A percentile compares a stretch with the other conserved stretches of the same genome.
Evolutionary conservation across 2,888 invertebrate species (phyloP).

Genomic region (Imbricaverruca yamaguchii): DNA sequence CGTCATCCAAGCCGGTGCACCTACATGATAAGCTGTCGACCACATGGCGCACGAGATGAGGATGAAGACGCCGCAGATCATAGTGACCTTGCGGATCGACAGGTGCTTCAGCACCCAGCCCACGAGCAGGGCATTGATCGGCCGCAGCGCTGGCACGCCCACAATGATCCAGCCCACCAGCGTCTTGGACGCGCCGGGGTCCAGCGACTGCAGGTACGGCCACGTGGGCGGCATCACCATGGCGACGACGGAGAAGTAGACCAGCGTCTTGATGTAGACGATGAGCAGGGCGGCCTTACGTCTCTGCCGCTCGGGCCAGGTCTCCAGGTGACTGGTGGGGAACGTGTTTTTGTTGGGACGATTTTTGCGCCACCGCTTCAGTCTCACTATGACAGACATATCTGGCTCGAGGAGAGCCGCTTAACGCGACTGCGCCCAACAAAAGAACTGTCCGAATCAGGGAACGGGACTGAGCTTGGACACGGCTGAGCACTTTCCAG

Average conservation of each 20-base stretch:
- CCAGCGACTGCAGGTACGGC: conserved; percentile 11
- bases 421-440: not conserved
- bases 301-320: not conserved
- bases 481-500: too few relatives aligned
- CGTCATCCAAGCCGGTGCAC: not conserved
- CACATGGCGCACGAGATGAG: conserved; percentile 4
- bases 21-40: not conserved
- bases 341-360: not conserved
- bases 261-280: conserved; percentile 13
- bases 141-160: not conserved
- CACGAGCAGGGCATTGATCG: not conserved
- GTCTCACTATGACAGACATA: not conserved
- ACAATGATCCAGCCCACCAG: conserved; percentile 13
- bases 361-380: not conserved
- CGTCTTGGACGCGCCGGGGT: not conserved
- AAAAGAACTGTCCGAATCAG: not conserved
- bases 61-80: not conserved
- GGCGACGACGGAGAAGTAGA: conserved; percentile 9
- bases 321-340: conserved; percentile 18
- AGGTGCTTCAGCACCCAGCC: not conserved
- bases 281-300: not conserved
- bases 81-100: not conserved
- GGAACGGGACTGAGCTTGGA: too few relatives aligned
- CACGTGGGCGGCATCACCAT: conserved; percentile 20
- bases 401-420: not conserved